Evolutionary conservation across 1,140 invertebrate genomes (phyloP).

Genomic region (Zaprionus inermis): DNA sequence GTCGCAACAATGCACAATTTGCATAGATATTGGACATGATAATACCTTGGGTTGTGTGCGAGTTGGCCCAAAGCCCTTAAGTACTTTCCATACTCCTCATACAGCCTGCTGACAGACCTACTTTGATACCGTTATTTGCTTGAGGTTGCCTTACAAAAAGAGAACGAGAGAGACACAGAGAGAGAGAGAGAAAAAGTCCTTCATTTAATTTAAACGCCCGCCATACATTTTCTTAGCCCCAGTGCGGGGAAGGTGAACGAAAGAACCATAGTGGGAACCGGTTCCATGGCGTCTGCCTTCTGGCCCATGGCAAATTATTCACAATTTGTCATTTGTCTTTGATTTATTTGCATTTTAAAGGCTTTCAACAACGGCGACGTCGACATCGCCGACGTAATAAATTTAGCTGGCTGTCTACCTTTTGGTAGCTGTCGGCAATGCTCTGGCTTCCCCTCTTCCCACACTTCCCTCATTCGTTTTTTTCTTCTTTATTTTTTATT

Average conservation of each 20-base stretch:
- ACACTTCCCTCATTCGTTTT: not conserved
- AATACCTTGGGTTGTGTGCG: not conserved
- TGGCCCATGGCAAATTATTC: slow-evolving; percentile 80
- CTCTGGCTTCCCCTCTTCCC: slow-evolving; percentile 2
- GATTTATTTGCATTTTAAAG: slow-evolving; percentile 83
- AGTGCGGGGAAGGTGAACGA: too few species aligned
- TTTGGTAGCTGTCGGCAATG: slow-evolving; percentile 74
- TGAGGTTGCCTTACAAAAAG: not conserved
- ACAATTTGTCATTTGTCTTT: slow-evolving; percentile 83
- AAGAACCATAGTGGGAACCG: not conserved
- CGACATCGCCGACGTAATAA: slow-evolving; percentile 78
- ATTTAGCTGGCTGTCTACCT: slow-evolving; percentile 77
- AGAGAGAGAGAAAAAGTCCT: slow-evolving; percentile 57
- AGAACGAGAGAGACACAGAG: too few species aligned
- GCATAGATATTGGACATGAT: slow-evolving; percentile 9
- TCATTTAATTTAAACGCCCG: slow-evolving; percentile 80
- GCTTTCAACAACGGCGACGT: slow-evolving; percentile 77
- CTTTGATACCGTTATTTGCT: slow-evolving; percentile 27
- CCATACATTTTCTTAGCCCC: slow-evolving; percentile 73
- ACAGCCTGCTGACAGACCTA: not conserved
- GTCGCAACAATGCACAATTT: not conserved
- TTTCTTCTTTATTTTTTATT: slow-evolving; percentile 15
- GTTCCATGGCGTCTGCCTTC: slow-evolving; percentile 44
- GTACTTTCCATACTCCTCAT: not conserved
- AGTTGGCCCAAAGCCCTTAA: not conserved